phyloP scores from a whole-genome alignment of 2,113 vertebrate species.

The Corythaixoides concolor region DNA sequence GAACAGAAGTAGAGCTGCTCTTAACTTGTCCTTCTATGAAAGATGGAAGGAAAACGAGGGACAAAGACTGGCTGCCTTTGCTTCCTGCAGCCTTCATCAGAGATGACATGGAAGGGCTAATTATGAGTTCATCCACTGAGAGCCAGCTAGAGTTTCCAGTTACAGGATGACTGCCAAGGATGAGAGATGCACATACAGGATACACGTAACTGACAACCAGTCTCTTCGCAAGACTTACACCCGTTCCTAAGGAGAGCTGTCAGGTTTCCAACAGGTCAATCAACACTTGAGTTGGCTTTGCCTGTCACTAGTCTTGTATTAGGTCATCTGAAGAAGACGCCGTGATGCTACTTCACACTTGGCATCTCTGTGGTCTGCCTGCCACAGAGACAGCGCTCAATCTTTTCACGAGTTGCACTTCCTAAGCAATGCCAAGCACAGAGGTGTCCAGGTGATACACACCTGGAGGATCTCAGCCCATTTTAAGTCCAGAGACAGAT shows the following conservation, averaged over 20 bases:
- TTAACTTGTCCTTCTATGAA: neutral
- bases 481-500: neutral
- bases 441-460: neutral
- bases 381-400: neutral
- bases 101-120: neutral
- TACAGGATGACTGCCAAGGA: neutral
- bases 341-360: neutral
- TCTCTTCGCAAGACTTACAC: neutral
- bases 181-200: neutral
- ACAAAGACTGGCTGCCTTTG: neutral
- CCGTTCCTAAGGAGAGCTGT: neutral
- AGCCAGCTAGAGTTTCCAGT: neutral
- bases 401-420: accelerated
- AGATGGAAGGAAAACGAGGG: neutral
- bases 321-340: neutral
- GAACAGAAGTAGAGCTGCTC: neutral
- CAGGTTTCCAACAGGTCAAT: neutral
- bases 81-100: neutral
- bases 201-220: accelerated
- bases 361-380: neutral
- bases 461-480: neutral
- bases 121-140: neutral
- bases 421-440: neutral
- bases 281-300: neutral
- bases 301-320: neutral